Conservation (phyloP, 2,888 invertebrate species). For the Protula sp. region DNA sequence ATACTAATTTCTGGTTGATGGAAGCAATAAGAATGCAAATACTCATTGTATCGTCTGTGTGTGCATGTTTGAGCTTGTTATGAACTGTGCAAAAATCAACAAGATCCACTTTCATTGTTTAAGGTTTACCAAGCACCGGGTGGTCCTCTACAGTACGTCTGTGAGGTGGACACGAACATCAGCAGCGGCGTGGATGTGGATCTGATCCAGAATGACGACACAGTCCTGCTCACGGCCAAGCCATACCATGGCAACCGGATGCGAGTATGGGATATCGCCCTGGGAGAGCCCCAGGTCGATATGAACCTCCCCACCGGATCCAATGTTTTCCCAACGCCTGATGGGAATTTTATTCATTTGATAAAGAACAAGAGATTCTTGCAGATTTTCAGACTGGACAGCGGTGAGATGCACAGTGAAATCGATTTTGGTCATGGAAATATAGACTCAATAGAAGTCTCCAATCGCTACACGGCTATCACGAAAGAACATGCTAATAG, state of each 20-base stretch:
- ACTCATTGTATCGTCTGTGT: too few relatives aligned
- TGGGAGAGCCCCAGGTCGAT: slow-evolving; percentile 38
- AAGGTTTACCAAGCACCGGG: too few relatives aligned
- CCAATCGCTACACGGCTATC: too few relatives aligned
- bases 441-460: too few relatives aligned
- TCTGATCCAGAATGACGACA: slow-evolving; percentile 34
- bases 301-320: slow-evolving; percentile 36
- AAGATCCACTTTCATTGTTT: too few relatives aligned
- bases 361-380: slow-evolving; percentile 31
- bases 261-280: slow-evolving; percentile 38
- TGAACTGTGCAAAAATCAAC: too few relatives aligned
- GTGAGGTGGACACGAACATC: slow-evolving; percentile 28
- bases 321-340: slow-evolving; percentile 30
- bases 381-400: slow-evolving; percentile 31
- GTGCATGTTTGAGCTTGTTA: too few relatives aligned
- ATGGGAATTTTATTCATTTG: slow-evolving; percentile 35
- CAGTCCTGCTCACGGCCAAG: slow-evolving; percentile 36
- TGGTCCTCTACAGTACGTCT: slow-evolving; percentile 41
- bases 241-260: slow-evolving; percentile 31
- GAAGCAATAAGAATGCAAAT: too few relatives aligned
- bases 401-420: too few relatives aligned
- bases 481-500: too few relatives aligned
- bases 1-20: too few relatives aligned
- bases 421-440: too few relatives aligned
- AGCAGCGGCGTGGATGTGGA: slow-evolving; percentile 35